These are phyloP conservation scores for Siderastrea siderea DNA, from an alignment of 92 coral and sea anemone species.

Conservation along the genomic window DNA sequence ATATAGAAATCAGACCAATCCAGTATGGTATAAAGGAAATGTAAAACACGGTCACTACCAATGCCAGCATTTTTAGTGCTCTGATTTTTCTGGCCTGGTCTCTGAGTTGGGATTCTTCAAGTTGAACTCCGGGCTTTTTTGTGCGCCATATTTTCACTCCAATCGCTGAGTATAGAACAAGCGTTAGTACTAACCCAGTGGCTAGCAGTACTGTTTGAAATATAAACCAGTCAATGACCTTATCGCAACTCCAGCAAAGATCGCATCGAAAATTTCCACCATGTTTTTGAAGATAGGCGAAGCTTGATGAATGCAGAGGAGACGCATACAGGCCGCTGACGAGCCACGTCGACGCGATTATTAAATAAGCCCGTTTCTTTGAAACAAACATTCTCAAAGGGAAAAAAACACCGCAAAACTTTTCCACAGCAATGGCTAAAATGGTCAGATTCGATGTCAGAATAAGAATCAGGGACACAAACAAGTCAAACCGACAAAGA, in stretches of 20 bases:
- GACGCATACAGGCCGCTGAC: not conserved
- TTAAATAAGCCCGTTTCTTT: conserved; percentile 25
- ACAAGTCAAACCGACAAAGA: conserved; percentile 16
- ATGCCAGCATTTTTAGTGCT: conserved; percentile 18
- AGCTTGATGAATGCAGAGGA: conserved; percentile 13
- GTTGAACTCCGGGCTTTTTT: conserved; percentile 6
- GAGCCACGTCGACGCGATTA: conserved; percentile 23
- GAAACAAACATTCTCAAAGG: conserved; percentile 20
- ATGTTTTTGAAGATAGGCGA: not conserved
- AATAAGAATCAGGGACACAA: not conserved
- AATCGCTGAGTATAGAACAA: conserved; percentile 24
- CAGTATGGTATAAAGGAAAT: conserved; percentile 31
- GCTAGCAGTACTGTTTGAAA: conserved; percentile 30
- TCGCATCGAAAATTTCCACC: conserved; percentile 7
- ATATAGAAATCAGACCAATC: conserved; percentile 24
- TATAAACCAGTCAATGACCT: conserved; percentile 24
- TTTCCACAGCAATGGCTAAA: conserved; percentile 33
- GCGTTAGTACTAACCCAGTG: not conserved
- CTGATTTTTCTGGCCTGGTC: not conserved
- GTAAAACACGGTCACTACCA: conserved; percentile 37
- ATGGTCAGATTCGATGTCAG: conserved; percentile 28
- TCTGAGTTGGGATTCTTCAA: not conserved
- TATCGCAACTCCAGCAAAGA: not conserved
- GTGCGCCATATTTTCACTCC: conserved; percentile 18
- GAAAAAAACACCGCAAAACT: conserved; percentile 12